These are phyloP conservation scores for Spheniscus humboldti DNA, from an alignment of 2,797 vertebrate species.

Conservation along the genomic window DNA sequence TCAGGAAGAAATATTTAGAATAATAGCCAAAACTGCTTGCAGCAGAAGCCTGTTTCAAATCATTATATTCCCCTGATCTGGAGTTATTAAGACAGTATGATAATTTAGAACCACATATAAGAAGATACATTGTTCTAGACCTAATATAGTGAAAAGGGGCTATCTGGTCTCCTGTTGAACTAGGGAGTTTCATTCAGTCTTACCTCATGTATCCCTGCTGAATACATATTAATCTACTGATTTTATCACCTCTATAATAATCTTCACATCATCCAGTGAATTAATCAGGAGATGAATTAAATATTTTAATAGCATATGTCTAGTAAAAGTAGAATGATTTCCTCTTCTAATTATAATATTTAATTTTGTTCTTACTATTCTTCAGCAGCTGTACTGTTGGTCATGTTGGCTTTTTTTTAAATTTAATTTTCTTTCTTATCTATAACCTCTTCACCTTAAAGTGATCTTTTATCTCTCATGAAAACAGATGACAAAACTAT, in stretches of 20 bases:
- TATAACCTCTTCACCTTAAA: slow-evolving; percentile 63
- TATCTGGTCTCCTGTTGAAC: neutral
- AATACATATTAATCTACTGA: slow-evolving; percentile 35
- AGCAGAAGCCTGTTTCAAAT: neutral
- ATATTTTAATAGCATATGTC: slow-evolving; percentile 53
- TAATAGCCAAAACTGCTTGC: neutral
- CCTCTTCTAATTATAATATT: slow-evolving; percentile 49
- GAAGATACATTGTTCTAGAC: neutral
- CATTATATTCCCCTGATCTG: neutral
- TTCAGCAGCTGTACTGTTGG: neutral
- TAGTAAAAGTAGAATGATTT: slow-evolving; percentile 24
- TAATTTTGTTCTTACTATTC: slow-evolving; percentile 51
- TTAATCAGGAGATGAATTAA: slow-evolving; percentile 52
- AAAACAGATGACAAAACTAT: slow-evolving; percentile 62
- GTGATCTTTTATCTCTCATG: slow-evolving; percentile 58
- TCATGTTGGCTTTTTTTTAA: neutral
- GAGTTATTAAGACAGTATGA: neutral
- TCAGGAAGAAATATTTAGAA: neutral
- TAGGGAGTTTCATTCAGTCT: neutral
- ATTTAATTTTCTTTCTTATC: slow-evolving; percentile 49
- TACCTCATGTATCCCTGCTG: neutral
- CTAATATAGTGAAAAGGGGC: neutral
- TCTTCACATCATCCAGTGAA: slow-evolving; percentile 39
- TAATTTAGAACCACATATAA: neutral
- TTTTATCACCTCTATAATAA: slow-evolving; percentile 30